phyloP scores from a whole-genome alignment of 2,113 vertebrate genomes.

The Gadus macrocephalus region DNA sequence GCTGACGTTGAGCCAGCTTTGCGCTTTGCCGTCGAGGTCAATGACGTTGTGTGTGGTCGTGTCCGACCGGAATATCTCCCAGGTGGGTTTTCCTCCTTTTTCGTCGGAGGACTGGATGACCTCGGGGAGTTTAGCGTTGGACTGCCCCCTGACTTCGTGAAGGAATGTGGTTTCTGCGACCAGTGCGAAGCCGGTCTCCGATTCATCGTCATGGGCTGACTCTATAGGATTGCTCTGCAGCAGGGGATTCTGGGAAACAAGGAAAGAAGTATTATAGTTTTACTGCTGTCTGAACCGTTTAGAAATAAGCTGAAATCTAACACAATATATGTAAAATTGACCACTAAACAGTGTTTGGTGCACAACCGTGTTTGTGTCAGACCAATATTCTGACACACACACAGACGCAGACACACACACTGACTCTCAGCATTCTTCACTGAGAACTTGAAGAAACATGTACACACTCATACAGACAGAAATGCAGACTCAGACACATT shows the following conservation, averaged over 20 bases:
- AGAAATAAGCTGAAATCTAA: too few species aligned
- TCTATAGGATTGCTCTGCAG: not conserved
- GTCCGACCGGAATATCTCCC: not conserved
- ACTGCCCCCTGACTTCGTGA: too few species aligned
- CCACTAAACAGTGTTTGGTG: too few species aligned
- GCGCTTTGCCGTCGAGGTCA: not conserved
- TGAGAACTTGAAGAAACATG: not conserved
- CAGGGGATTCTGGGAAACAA: not conserved
- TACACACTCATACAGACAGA: not conserved
- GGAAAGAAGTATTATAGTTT: not conserved
- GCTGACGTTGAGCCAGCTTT: not conserved
- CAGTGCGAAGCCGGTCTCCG: too few species aligned
- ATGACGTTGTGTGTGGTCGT: not conserved
- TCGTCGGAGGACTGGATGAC: not conserved
- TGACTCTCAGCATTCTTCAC: not conserved
- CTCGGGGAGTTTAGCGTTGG: too few species aligned
- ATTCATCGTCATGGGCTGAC: too few species aligned
- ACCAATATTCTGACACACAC: too few species aligned
- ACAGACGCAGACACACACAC: too few species aligned
- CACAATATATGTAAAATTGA: not conserved
- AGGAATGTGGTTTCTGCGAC: too few species aligned
- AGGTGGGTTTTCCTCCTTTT: not conserved
- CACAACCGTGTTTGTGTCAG: too few species aligned
- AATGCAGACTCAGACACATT: not conserved
- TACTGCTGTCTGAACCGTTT: too few species aligned